A percentile compares a stretch with the other conserved stretches of the same genome.
phyloP scores from a whole-genome alignment of 2,888 invertebrate species.

The Pediacus dermestoides region DNA sequence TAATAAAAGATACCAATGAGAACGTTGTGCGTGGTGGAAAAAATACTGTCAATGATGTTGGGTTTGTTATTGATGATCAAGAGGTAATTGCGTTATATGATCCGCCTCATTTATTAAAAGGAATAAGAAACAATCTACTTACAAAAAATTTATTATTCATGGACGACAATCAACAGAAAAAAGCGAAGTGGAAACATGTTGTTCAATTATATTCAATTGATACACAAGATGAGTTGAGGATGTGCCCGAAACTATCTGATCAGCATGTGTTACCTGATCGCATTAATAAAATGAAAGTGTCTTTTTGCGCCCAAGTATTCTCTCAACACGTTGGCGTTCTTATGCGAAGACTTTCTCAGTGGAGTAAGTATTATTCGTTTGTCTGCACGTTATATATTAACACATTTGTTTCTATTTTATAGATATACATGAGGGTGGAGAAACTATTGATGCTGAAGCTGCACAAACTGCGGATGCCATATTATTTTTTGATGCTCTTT shows the following conservation, averaged over 20 bases:
- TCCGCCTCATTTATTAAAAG: slow-evolving; percentile 1
- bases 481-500: neutral
- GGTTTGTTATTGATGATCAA: neutral
- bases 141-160: neutral
- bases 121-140: neutral
- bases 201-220: neutral
- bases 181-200: neutral
- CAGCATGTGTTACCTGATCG: neutral
- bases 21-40: neutral
- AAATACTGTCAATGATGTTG: neutral
- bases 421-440: neutral
- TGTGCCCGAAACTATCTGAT: neutral
- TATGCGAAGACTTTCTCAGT: slow-evolving; percentile 4
- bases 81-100: neutral
- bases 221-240: neutral
- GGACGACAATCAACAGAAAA: neutral
- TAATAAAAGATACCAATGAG: neutral
- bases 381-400: neutral
- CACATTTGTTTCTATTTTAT: neutral
- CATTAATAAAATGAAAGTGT: slow-evolving; percentile 19
- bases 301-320: slow-evolving; percentile 15
- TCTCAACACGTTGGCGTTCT: slow-evolving; percentile 12
- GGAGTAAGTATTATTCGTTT: neutral
- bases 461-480: slow-evolving; percentile 3
- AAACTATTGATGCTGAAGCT: slow-evolving; percentile 1